A percentile compares a stretch with the other conserved stretches of the same genome.
phyloP scores from a whole-genome alignment of 2,797 vertebrate species.

The Tragopan temminckii region DNA sequence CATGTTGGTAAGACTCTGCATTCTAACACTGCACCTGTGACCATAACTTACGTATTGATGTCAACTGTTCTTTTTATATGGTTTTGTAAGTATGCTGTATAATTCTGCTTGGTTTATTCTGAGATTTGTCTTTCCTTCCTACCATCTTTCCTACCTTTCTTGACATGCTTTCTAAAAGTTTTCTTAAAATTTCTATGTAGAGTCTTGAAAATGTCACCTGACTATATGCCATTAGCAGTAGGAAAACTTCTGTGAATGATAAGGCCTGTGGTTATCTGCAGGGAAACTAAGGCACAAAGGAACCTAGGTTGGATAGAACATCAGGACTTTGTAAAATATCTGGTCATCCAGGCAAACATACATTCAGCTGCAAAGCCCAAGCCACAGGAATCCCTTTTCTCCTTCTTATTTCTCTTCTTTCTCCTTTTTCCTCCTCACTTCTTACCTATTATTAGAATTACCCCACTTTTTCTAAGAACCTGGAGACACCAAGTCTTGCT shows the following conservation, averaged over 20 bases:
- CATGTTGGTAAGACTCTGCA: accelerated
- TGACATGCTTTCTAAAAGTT: not conserved
- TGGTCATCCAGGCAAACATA: not conserved
- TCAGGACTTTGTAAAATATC: not conserved
- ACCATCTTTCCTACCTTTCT: not conserved
- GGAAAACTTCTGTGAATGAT: not conserved
- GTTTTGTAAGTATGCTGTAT: not conserved
- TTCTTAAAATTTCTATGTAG: not conserved
- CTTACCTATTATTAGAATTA: not conserved
- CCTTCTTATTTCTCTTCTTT: not conserved
- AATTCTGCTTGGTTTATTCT: not conserved
- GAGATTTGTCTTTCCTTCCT: not conserved
- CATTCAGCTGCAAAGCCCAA: not conserved
- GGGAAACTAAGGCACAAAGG: not conserved
- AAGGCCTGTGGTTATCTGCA: not conserved
- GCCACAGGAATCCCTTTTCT: not conserved
- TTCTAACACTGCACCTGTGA: not conserved
- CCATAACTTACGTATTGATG: not conserved
- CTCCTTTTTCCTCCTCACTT: not conserved
- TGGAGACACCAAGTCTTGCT: not conserved
- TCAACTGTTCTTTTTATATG: not conserved
- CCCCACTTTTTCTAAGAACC: not conserved
- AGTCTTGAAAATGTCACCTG: not conserved
- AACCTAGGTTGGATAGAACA: not conserved
- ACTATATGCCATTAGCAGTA: not conserved